Evolutionary conservation across 1,140 invertebrate genomes (phyloP).

Genomic region (Himalopsyche phryganea): DNA sequence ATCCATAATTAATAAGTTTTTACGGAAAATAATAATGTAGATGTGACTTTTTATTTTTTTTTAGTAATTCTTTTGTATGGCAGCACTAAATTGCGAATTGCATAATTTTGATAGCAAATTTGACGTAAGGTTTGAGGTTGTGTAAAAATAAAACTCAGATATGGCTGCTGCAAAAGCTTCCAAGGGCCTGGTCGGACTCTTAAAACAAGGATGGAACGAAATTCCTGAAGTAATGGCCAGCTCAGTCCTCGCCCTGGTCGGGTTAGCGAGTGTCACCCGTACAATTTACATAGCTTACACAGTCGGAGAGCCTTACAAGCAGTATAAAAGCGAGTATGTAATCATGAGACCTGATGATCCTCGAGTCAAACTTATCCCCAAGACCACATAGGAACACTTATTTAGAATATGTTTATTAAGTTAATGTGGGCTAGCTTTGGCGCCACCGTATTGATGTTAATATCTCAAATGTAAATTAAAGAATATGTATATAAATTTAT

Average conservation of each 20-base stretch:
- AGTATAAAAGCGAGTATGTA: constrained; percentile 59
- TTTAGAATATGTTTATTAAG: neutral
- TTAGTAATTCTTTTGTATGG: too few relatives aligned
- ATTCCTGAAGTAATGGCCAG: constrained; percentile 63
- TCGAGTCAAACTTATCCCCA: constrained; percentile 49
- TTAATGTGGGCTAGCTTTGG: too few relatives aligned
- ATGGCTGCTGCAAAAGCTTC: constrained; percentile 6
- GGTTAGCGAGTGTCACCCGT: constrained; percentile 45
- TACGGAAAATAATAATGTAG: too few relatives aligned
- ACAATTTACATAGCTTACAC: constrained; percentile 50
- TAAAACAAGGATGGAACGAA: constrained; percentile 60
- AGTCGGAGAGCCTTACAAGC: constrained; percentile 62
- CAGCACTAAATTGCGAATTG: too few relatives aligned
- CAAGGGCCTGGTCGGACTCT: constrained; percentile 35
- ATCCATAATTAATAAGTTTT: too few relatives aligned
- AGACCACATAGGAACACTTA: constrained; percentile 35
- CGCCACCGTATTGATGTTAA: too few relatives aligned
- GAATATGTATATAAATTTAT: too few relatives aligned
- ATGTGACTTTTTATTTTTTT: too few relatives aligned
- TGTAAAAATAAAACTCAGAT: too few relatives aligned
- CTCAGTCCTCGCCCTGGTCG: constrained; percentile 49
- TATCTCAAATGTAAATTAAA: too few relatives aligned
- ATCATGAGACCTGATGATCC: constrained; percentile 63
- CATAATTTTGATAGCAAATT: too few relatives aligned
- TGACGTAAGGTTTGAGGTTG: too few relatives aligned